Evolutionary conservation across 2,797 vertebrate species (phyloP), one percentile per base, ranked within the genome.

Genomic region (Denticeps clupeoides): DNA sequence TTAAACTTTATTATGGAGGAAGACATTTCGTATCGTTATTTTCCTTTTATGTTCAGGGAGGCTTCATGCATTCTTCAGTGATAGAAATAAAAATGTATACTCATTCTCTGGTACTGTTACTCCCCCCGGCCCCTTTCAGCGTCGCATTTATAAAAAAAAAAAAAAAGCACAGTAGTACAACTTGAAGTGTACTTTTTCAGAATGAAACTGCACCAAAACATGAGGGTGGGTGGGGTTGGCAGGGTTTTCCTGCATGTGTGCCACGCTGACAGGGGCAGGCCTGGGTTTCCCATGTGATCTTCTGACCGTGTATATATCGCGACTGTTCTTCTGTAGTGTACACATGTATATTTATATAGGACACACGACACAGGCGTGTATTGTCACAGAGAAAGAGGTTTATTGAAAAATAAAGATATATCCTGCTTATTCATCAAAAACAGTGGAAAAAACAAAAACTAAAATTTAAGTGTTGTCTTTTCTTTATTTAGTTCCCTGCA

Each of bases 401-500:
- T 97, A 96, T 94, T 95, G 85, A 92, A 96, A 97, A 97, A 95
- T 94, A 94, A 97, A 95, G 80, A 87, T 86, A 81, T 89, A 80
- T 85, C 86, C 87, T 87, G 74, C 75, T 70, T 81, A 83, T 75
- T 83, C 60, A 40, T 87, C 84, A 82, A 85, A 46, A 84, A n/a
- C n/a, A n/a, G n/a, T 81, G 83, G 77, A 81, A 79, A 82, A 82
- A 84, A 86, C 38, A 55, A 49, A 53, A 55, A 18, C n/a, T n/a
- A n/a, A n/a, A n/a, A n/a, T n/a, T n/a, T n/a, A n/a, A 31, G 3
- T 15, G 15, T 33, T 35, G 2, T 26, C 51, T 48, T 33, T 41
- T 37, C 9, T 18, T 28, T 47, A 16, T 18, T 41, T 22, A n/a
- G 5, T 31, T 22, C 38, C 26, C 35, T 45, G 40, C 37, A 11